A percentile compares a stretch with the other conserved stretches of the same genome.
These are phyloP conservation scores for Cremastinae sp. DNA, from an alignment of 2,888 invertebrate genomes.

Conservation along the genomic window DNA sequence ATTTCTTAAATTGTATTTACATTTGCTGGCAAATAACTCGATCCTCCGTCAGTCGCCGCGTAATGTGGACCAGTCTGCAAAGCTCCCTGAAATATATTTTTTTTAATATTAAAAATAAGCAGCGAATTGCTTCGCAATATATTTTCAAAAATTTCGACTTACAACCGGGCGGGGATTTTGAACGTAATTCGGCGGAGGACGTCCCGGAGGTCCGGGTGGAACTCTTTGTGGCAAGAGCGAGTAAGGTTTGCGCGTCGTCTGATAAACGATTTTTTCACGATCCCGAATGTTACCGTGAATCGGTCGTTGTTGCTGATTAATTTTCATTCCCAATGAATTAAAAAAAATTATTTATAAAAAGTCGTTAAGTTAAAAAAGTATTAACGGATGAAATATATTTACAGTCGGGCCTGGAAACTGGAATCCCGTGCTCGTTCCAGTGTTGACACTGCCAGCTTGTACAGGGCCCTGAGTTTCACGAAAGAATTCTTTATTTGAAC, in stretches of 20 bases:
- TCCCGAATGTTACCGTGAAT: conserved; percentile 30
- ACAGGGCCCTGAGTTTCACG: conserved; percentile 41
- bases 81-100: conserved; percentile 52
- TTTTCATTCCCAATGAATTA: not conserved
- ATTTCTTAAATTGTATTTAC: too few relatives aligned
- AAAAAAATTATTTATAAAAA: not conserved
- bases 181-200: conserved; percentile 25
- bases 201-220: conserved; percentile 24
- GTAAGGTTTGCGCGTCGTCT: conserved; percentile 45
- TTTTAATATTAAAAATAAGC: not conserved
- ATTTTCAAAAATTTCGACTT: conserved; percentile 4
- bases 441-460: conserved; percentile 56
- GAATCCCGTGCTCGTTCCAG: conserved; percentile 41
- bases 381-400: conserved; percentile 9
- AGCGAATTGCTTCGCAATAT: conserved; percentile 4
- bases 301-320: conserved; percentile 17
- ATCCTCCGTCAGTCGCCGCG: conserved; percentile 47
- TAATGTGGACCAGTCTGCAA: conserved; percentile 54
- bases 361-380: not conserved
- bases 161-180: conserved; percentile 35
- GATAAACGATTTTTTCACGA: conserved; percentile 43
- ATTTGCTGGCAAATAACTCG: conserved; percentile 55
- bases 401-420: conserved; percentile 24
- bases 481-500: not conserved
- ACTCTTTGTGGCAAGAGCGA: conserved; percentile 43